Percentiles rank a stretch among this genome's conserved stretches.
Conservation (phyloP, 2,797 vertebrate species). For the Falco peregrinus region DNA sequence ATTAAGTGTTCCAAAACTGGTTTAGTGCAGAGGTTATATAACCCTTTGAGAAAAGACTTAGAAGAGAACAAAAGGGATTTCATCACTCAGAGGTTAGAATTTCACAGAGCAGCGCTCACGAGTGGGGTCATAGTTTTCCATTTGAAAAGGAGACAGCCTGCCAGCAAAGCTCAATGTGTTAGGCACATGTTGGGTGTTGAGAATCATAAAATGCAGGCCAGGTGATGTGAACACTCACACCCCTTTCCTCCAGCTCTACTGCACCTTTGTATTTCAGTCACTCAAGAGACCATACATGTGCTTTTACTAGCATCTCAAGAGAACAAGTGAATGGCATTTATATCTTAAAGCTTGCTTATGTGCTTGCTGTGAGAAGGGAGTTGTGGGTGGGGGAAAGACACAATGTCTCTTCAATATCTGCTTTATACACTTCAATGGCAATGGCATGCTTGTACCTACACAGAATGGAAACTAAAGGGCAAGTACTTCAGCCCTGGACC, state of each 20-base stretch:
- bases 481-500: background rate
- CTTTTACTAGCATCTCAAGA: background rate
- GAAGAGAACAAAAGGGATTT: slow-evolving; percentile 1
- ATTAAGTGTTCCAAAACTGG: slow-evolving; percentile 7
- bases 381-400: background rate
- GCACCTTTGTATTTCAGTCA: background rate
- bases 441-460: background rate
- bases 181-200: background rate
- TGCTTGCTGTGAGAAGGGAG: background rate
- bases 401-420: background rate
- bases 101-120: background rate
- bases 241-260: background rate
- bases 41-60: background rate
- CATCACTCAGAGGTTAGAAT: background rate
- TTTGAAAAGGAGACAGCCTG: slow-evolving; percentile 5
- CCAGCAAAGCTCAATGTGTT: background rate
- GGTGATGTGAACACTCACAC: background rate
- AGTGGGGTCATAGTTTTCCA: slow-evolving; percentile 7
- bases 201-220: background rate
- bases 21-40: background rate
- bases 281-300: background rate
- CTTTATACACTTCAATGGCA: background rate
- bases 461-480: background rate
- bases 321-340: background rate
- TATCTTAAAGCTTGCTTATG: background rate